Percentiles rank a stretch among this genome's conserved stretches.
Conservation (phyloP, 2,888 invertebrate species). For the Athalia cordata region DNA sequence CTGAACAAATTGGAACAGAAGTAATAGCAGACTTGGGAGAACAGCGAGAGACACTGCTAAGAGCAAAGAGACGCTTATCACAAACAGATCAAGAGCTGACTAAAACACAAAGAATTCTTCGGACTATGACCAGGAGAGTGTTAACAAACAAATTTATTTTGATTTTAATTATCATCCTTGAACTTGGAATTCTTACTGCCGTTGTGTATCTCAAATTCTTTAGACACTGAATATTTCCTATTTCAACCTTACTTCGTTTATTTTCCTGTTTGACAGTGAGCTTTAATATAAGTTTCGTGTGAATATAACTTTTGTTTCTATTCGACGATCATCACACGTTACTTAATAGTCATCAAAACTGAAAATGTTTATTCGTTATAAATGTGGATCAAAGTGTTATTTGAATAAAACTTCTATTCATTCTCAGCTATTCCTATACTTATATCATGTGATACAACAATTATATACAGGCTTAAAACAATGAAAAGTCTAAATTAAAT, state of each 20-base stretch:
- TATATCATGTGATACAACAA: not conserved
- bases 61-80: slow-evolving; percentile 80
- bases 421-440: not conserved
- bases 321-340: not conserved
- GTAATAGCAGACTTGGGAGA: slow-evolving; percentile 85
- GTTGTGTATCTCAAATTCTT: slow-evolving; percentile 81
- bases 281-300: not conserved
- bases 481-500: slow-evolving; percentile 41
- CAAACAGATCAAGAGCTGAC: slow-evolving; percentile 84
- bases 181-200: slow-evolving; percentile 79
- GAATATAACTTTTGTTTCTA: not conserved
- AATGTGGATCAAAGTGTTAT: not conserved
- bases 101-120: slow-evolving; percentile 79
- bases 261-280: too few relatives aligned
- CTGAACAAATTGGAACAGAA: slow-evolving; percentile 86
- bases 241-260: not conserved
- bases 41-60: slow-evolving; percentile 84
- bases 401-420: not conserved
- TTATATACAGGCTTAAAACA: not conserved
- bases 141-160: slow-evolving; percentile 86
- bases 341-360: not conserved
- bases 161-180: slow-evolving; percentile 83
- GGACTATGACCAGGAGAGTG: slow-evolving; percentile 81
- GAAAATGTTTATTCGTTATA: not conserved
- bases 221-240: slow-evolving; percentile 56